phyloP scores from a whole-genome alignment of 2,113 vertebrate species.

The Centropus unirufus region DNA sequence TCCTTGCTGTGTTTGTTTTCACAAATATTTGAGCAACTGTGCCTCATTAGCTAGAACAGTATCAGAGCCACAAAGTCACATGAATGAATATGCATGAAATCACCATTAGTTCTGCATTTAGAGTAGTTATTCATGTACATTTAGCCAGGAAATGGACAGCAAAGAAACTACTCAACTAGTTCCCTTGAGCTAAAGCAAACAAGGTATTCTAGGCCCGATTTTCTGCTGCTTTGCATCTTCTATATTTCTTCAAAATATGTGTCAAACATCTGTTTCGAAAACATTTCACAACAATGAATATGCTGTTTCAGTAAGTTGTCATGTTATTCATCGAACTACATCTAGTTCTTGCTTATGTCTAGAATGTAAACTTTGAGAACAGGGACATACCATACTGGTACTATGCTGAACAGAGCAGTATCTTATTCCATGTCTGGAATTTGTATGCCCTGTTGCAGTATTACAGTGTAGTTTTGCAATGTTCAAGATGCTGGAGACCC shows the following conservation, averaged over 20 bases:
- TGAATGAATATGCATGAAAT: slow-evolving; percentile 60
- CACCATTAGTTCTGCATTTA: slow-evolving; percentile 46
- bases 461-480: neutral
- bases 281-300: slow-evolving; percentile 11
- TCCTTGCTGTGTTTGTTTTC: slow-evolving; percentile 47
- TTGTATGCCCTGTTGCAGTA: neutral
- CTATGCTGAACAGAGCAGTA: neutral
- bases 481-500: neutral
- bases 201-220: slow-evolving; percentile 10
- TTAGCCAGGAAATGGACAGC: slow-evolving; percentile 21
- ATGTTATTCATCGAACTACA: slow-evolving; percentile 2
- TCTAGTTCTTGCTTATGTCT: slow-evolving; percentile 19
- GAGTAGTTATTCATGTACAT: slow-evolving; percentile 6
- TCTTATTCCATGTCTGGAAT: neutral
- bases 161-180: neutral
- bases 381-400: neutral
- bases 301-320: neutral
- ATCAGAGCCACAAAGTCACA: slow-evolving; percentile 1
- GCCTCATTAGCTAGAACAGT: slow-evolving; percentile 41
- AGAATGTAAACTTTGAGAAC: slow-evolving; percentile 34
- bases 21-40: slow-evolving; percentile 40
- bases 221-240: neutral
- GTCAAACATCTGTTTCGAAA: slow-evolving; percentile 25
- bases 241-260: slow-evolving; percentile 2
- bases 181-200: neutral